Percentiles rank a stretch among this genome's conserved stretches.
phyloP scores from a whole-genome alignment of 2,888 invertebrate genomes.

The Sminthurinus aureus region DNA sequence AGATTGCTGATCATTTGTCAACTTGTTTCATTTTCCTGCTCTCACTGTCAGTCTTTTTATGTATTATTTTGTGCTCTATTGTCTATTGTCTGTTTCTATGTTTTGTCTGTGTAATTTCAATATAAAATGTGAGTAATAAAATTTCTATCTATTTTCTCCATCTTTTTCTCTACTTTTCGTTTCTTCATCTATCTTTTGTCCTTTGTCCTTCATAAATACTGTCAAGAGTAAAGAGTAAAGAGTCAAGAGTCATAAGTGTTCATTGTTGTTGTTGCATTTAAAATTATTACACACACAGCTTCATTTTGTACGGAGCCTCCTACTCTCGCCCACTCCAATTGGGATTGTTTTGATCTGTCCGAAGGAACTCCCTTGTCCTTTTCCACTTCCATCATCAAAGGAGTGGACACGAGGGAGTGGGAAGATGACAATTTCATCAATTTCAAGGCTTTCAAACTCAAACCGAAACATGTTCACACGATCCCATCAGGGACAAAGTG shows the following conservation, averaged over 20 bases:
- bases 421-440: not conserved
- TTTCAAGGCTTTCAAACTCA: slow-evolving; percentile 37
- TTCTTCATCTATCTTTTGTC: not conserved
- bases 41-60: too few relatives aligned
- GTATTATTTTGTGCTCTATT: too few relatives aligned
- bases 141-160: too few relatives aligned
- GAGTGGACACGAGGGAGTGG: not conserved
- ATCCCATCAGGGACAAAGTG: slow-evolving; percentile 56
- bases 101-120: too few relatives aligned
- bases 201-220: slow-evolving; percentile 13
- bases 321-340: slow-evolving; percentile 51
- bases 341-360: slow-evolving; percentile 56
- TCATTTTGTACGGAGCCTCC: slow-evolving; percentile 57
- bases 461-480: slow-evolving; percentile 5
- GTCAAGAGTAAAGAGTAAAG: slow-evolving; percentile 12
- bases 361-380: slow-evolving; percentile 41
- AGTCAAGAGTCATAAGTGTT: not conserved
- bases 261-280: not conserved
- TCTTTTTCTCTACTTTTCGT: not conserved
- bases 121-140: too few relatives aligned
- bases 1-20: too few relatives aligned
- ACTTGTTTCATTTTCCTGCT: too few relatives aligned
- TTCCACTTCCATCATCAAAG: not conserved
- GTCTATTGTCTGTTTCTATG: too few relatives aligned
- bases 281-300: slow-evolving; percentile 44